These are phyloP conservation scores for Heliconius nattereri DNA, from an alignment of 1,140 invertebrate species.

Conservation along the genomic window DNA sequence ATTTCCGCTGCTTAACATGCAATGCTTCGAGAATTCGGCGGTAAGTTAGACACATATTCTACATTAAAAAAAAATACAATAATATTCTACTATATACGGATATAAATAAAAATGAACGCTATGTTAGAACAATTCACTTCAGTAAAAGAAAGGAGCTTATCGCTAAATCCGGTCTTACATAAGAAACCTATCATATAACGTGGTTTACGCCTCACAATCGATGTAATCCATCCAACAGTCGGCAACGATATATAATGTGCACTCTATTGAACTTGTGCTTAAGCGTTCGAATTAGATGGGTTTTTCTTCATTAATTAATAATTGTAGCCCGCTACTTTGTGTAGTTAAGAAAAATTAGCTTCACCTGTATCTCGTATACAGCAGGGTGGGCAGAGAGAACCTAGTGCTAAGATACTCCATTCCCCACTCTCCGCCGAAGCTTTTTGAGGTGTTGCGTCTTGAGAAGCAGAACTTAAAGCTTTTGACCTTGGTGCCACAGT, in stretches of 20 bases:
- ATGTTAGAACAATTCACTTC: background rate
- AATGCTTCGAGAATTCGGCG: no score
- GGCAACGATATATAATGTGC: conserved; percentile 20
- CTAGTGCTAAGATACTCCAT: no score
- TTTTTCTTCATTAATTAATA: background rate
- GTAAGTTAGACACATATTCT: no score
- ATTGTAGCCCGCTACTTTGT: no score
- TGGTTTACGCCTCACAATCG: conserved; percentile 3
- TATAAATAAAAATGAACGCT: background rate
- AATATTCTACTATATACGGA: background rate
- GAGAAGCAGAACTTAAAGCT: no score
- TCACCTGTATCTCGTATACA: background rate
- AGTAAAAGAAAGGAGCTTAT: conserved; percentile 2
- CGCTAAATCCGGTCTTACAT: background rate
- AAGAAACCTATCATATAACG: background rate
- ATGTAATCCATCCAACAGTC: conserved; percentile 10
- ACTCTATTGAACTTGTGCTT: background rate
- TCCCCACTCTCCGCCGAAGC: no score
- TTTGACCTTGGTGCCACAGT: no score
- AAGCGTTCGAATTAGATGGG: background rate
- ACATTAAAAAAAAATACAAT: no score
- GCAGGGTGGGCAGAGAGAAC: no score
- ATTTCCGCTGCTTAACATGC: no score
- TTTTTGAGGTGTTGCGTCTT: no score
- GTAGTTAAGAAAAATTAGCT: background rate